Percentiles rank a stretch among this genome's conserved stretches.
Evolutionary conservation across 2,113 vertebrate genomes (phyloP).

Genomic region (Athene noctua): DNA sequence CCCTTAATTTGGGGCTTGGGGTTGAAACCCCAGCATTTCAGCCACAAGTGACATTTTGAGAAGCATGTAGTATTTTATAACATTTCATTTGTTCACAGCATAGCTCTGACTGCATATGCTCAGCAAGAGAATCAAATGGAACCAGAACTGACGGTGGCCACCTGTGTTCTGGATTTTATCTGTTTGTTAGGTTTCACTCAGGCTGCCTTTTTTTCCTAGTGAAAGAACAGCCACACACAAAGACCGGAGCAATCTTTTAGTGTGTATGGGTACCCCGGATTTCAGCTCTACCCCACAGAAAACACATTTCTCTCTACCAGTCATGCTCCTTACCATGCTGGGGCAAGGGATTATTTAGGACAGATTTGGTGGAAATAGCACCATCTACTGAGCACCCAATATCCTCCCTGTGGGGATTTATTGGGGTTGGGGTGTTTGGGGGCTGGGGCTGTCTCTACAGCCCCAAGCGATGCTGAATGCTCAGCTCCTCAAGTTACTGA

Average conservation of each 20-base stretch:
- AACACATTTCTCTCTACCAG: background rate
- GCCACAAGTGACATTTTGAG: background rate
- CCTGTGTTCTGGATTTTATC: background rate
- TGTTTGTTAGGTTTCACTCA: background rate
- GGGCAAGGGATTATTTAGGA: background rate
- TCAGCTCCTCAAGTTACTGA: background rate
- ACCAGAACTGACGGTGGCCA: background rate
- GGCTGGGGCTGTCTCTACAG: background rate
- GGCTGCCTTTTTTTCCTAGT: background rate
- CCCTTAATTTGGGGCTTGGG: no score
- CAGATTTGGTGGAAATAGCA: conserved; percentile 9
- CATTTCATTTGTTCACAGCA: background rate
- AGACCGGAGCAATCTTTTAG: background rate
- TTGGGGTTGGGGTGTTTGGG: background rate
- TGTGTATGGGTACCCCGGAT: fast-evolving
- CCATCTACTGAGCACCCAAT: conserved; percentile 5
- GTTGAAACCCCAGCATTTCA: no score
- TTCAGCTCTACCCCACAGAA: background rate
- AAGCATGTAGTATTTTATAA: background rate
- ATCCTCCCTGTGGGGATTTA: background rate
- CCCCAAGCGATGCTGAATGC: background rate
- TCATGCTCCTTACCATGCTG: background rate
- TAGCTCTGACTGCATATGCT: background rate
- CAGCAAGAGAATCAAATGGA: background rate
- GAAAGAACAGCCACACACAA: background rate